Evolutionary conservation across 2,797 vertebrate genomes (phyloP).

Genomic region (Aeoliscus strigatus): DNA sequence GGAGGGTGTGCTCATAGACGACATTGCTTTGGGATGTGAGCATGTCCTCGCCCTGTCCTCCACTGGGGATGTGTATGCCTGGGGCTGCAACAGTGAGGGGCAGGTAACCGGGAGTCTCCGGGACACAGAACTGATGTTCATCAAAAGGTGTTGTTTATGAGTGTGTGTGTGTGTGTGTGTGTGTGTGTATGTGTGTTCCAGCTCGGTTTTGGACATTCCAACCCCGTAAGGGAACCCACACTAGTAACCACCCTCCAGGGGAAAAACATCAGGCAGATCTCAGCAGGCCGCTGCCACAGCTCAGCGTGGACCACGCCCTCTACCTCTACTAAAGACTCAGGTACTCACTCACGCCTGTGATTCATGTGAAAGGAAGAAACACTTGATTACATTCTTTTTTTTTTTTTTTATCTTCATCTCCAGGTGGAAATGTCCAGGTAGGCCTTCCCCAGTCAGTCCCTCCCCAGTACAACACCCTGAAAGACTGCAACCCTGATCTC

Average conservation of each 20-base stretch:
- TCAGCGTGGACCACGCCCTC: conserved; percentile 78
- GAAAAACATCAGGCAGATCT: conserved; percentile 78
- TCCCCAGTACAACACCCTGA: conserved; percentile 77
- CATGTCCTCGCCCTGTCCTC: conserved; percentile 75
- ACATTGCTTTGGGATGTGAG: conserved; percentile 76
- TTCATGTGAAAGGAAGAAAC: too few relatives aligned
- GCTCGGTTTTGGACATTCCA: conserved; percentile 79
- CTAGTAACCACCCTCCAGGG: conserved; percentile 69
- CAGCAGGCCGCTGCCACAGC: conserved; percentile 80
- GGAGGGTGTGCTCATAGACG: conserved; percentile 72
- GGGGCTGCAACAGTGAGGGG: conserved; percentile 83
- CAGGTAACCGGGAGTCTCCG: conserved; percentile 71
- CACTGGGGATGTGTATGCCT: conserved; percentile 76
- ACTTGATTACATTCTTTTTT: too few relatives aligned
- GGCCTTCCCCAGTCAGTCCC: conserved; percentile 73
- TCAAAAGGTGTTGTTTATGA: too few relatives aligned
- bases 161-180: too few relatives aligned
- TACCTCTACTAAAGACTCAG: too few relatives aligned
- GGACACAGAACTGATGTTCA: too few relatives aligned
- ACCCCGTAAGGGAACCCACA: conserved; percentile 77
- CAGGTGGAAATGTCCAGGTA: too few relatives aligned
- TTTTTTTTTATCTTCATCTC: too few relatives aligned
- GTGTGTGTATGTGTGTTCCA: too few relatives aligned
- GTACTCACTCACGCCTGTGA: too few relatives aligned
- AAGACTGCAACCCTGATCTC: conserved; percentile 73